A percentile compares a stretch with the other conserved stretches of the same genome.
Evolutionary conservation across 2,113 vertebrate genomes (phyloP).

Genomic region (Talpa occidentalis): DNA sequence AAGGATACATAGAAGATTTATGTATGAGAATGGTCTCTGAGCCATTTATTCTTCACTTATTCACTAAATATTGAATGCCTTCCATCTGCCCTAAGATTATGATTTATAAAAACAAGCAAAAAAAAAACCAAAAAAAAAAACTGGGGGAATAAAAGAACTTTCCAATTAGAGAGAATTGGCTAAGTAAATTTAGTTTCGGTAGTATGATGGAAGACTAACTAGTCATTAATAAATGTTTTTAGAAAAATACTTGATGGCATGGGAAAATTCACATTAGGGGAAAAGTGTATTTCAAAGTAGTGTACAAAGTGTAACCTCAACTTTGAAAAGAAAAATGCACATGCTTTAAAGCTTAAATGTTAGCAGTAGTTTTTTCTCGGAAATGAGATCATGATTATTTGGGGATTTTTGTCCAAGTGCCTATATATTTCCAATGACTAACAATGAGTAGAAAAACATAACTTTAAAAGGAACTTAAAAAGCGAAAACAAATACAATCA

Average conservation of each 20-base stretch:
- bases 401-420: background rate
- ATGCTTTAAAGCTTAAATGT: too few species aligned
- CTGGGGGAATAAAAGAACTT: background rate
- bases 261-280: background rate
- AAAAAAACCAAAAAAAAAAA: background rate
- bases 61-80: constrained; percentile 8
- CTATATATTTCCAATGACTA: background rate
- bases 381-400: background rate
- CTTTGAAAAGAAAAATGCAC: background rate
- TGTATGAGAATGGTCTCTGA: background rate
- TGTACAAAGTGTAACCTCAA: background rate
- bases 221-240: background rate
- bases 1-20: constrained; percentile 1
- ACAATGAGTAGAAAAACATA: background rate
- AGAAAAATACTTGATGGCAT: constrained; percentile 1
- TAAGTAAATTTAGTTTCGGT: background rate
- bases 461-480: background rate
- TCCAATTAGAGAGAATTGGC: background rate
- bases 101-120: background rate
- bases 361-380: background rate
- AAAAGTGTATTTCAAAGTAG: background rate
- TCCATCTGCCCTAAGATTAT: background rate
- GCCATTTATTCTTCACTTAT: background rate
- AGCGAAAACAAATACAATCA: background rate
- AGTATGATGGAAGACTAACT: background rate